phyloP scores from a whole-genome alignment of 1,140 invertebrate genomes.

The Apis mellifera region Amel_HAv3.1 CM009944.2:1374001-1374500 shows the following conservation, averaged over 20 bases:
- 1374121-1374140: slow-evolving; percentile 22
- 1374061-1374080: slow-evolving; percentile 38
- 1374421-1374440: slow-evolving; percentile 15
- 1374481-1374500: background rate
- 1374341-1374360: background rate
- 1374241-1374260: background rate
- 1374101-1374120: slow-evolving; percentile 27
- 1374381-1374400: slow-evolving; percentile 1
- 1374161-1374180: background rate
- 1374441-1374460: background rate
- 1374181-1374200: background rate
- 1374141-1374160: background rate
- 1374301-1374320: background rate
- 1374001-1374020: background rate
- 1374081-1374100: slow-evolving; percentile 32
- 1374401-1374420: background rate
- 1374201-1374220: background rate
- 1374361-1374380: background rate
- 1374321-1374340: background rate
- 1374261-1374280: background rate
- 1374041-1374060: slow-evolving; percentile 9
- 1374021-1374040: slow-evolving; percentile 15
- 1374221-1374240: background rate
- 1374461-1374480: background rate
- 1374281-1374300: background rate